Evolutionary conservation across 2,113 vertebrate species (phyloP), one percentile per base, ranked within the genome.

Genomic region (Daphoenositta chrysoptera): DNA sequence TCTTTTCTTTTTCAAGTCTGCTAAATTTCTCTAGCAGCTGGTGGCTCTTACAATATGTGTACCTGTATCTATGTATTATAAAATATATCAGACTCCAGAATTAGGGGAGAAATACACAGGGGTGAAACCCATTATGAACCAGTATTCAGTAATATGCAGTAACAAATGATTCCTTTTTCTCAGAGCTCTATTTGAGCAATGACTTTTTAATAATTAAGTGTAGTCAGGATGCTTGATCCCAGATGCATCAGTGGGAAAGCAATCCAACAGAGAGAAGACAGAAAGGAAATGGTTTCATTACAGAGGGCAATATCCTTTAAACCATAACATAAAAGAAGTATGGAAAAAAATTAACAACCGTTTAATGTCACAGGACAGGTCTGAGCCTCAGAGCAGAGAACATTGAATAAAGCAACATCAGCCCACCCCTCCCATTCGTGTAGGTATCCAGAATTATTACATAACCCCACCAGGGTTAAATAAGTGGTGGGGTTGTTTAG

Each of bases 161-260:
- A 82, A 82, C 57, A 61, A 93, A 85, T 19, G 50, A 35, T 80
- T 85, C 54, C 23, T 90, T 76, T 83, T 73, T 39, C 78, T 90
- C 64, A 89, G 60, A 53, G 44, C 10, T 87, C 40, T 56, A 7
- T 57, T 71, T 85, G 45, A 93, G 33, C 63, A 94, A 82, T 53
- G 70, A 66, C 21, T 90, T 94, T 75, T 95, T 82, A 92, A 92
- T 91, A 63, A 80, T 94, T 93, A 85, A 90, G 23, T 13, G 24
- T 73, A 80, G 58, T 37, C 58, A 94, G 44, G 54, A 48, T 58
- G 39, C 63, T 84, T 72, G 87, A 44, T 85, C 65, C 47, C 16
- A 77, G 63, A 88, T 31, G 27, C 27, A 45, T 69, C 65, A 44
- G 35, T 48, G 42, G 70, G 70, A 91, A 94, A 87, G 69, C 57